These are phyloP conservation scores for Ephestia elutella DNA, from an alignment of 1,140 invertebrate species.

Conservation along the genomic window DNA sequence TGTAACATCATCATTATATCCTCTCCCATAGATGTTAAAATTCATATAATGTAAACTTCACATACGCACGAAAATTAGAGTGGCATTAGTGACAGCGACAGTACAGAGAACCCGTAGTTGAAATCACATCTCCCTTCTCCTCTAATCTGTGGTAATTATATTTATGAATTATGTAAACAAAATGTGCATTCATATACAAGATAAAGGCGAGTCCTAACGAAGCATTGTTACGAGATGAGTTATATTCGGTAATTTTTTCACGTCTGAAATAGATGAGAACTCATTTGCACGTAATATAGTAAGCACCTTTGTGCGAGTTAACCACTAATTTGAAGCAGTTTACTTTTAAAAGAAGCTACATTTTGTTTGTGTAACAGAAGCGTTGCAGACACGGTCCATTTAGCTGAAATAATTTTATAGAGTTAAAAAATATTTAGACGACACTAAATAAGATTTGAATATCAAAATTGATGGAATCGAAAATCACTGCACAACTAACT, in stretches of 20 bases:
- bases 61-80: too few species aligned
- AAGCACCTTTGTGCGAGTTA: not conserved
- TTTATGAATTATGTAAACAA: conserved; percentile 11
- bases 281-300: conserved; percentile 28
- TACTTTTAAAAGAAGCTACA: not conserved
- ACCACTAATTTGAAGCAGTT: not conserved
- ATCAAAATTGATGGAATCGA: too few species aligned
- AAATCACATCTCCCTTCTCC: conserved; percentile 16
- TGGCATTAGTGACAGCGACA: too few species aligned
- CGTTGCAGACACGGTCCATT: too few species aligned
- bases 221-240: conserved; percentile 46
- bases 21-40: too few species aligned
- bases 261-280: conserved; percentile 40
- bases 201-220: conserved; percentile 35
- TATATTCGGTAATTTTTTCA: conserved; percentile 39
- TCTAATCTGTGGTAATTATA: not conserved
- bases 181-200: not conserved
- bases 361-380: not conserved
- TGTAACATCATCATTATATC: too few species aligned
- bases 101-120: too few species aligned
- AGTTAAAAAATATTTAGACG: too few species aligned
- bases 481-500: too few species aligned
- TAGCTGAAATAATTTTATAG: too few species aligned
- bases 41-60: too few species aligned
- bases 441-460: too few species aligned